Evolutionary conservation across 2,888 invertebrate genomes (phyloP).

Genomic region (Plusia festucae): DNA sequence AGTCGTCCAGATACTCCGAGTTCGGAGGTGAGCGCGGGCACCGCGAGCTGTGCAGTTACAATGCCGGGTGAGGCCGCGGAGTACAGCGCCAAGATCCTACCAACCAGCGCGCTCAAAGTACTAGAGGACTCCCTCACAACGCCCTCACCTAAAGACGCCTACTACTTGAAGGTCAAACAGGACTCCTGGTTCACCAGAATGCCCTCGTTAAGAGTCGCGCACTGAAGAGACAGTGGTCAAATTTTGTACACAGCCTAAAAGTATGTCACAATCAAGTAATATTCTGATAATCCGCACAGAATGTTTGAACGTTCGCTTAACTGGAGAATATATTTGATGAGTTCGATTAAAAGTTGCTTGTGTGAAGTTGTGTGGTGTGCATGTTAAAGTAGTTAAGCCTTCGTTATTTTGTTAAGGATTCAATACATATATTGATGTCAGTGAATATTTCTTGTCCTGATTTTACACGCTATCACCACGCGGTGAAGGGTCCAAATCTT

Average conservation of each 20-base stretch:
- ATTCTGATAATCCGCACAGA: constrained; percentile 45
- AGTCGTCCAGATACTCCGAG: constrained; percentile 86
- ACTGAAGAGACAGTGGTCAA: constrained; percentile 58
- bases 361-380: constrained; percentile 16
- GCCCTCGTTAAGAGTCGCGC: constrained; percentile 83
- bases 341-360: constrained; percentile 13
- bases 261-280: constrained; percentile 54
- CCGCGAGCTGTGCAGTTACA: constrained; percentile 84
- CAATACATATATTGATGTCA: constrained; percentile 41
- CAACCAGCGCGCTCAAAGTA: constrained; percentile 89
- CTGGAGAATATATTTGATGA: constrained; percentile 25
- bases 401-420: constrained; percentile 31
- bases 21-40: constrained; percentile 80
- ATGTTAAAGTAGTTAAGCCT: constrained; percentile 40
- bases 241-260: constrained; percentile 45
- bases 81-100: constrained; percentile 91
- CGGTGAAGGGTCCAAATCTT: constrained; percentile 55
- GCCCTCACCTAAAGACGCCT: constrained; percentile 87
- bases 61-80: constrained; percentile 90
- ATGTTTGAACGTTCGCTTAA: constrained; percentile 52
- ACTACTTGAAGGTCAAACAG: constrained; percentile 85
- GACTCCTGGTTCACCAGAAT: constrained; percentile 88
- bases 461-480: constrained; percentile 39
- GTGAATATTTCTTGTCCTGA: constrained; percentile 40
- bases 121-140: constrained; percentile 91